Evolutionary conservation across 2,797 vertebrate genomes (phyloP), one percentile per base, ranked within the genome.

Genomic region (Pampus argenteus): DNA sequence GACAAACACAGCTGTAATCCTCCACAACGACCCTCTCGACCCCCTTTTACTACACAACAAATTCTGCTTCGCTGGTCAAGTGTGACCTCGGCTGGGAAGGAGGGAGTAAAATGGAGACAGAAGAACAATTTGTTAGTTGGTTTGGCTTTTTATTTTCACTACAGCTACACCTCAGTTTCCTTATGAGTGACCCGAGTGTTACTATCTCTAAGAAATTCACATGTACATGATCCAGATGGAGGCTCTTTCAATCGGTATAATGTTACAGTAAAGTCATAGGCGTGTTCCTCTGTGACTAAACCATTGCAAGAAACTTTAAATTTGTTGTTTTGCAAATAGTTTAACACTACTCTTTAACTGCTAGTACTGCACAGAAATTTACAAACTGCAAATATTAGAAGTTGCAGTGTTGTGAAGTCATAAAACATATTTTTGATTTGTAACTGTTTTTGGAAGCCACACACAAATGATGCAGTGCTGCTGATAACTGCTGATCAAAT

Each of bases 1-100:
- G 76, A 88, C 56, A 25, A 85, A 78, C 74, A 78, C 86, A 88
- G 84, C 82, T 81, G 78, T 91, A 92, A 94, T 85, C 83, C 81
- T 45, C 71, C 45, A 79, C 75, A 50, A 66, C 28, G 28, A 79
- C 57, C 61, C 61, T 62, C 69, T 75, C 65, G 40, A 29, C 60
- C 45, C 22, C 38, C 57, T 36, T 76, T 76, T 52, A 81, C 52
- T 18, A 47, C 55, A 47, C 6, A 56, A 79, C 82, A 81, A 68
- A 79, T 65, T 82, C 74, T 47, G 71, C 84, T 80, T 77, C 64
- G 31, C 84, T 59, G 79, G 52, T 72, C 83, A 82, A 81, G 79
- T 60, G 38, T 87, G 76, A 88, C 86, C 69, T 61, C 15, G 44
- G 74, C 61, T 76, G 60, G 29, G 52, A 62, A 61, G 69, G 45